A percentile compares a stretch with the other conserved stretches of the same genome.
Conservation (phyloP, 1,140 invertebrate genomes). For the Antheraea mylitta region DNA sequence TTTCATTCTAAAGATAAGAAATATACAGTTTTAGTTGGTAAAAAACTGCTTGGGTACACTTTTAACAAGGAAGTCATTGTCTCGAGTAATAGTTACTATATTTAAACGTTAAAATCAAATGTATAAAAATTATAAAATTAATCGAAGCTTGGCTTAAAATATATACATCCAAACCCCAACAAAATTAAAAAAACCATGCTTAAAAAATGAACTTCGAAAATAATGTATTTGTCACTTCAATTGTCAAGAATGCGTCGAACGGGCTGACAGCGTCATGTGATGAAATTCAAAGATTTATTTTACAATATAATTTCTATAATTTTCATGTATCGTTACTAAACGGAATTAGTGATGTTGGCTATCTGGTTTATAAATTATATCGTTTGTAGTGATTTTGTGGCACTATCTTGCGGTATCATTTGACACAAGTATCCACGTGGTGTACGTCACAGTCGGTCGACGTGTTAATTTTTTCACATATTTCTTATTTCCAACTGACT, state of each 20-base stretch:
- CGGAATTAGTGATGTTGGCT: constrained; percentile 35
- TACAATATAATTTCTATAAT: constrained; percentile 25
- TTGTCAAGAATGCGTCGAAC: constrained; percentile 41
- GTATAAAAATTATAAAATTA: background rate
- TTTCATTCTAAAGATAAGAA: too few species aligned
- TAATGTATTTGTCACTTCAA: constrained; percentile 12
- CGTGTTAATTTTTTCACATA: constrained; percentile 58
- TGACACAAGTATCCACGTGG: constrained; percentile 75
- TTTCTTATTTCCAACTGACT: constrained; percentile 38
- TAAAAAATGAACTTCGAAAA: background rate
- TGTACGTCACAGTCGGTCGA: constrained; percentile 62
- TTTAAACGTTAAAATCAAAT: too few species aligned
- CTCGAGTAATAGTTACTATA: too few species aligned
- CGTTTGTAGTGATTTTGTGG: constrained; percentile 23
- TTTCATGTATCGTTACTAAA: constrained; percentile 26
- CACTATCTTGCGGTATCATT: constrained; percentile 37
- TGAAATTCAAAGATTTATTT: constrained; percentile 23
- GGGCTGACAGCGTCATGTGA: constrained; percentile 28
- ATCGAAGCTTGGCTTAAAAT: background rate
- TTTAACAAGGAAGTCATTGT: too few species aligned
- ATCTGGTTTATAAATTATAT: constrained; percentile 18
- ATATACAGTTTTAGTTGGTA: too few species aligned
- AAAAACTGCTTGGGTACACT: too few species aligned
- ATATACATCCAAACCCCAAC: background rate
- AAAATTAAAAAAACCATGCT: background rate